Evolutionary conservation across 2,113 vertebrate genomes (phyloP).

Genomic region (Phocoena phocoena): DNA sequence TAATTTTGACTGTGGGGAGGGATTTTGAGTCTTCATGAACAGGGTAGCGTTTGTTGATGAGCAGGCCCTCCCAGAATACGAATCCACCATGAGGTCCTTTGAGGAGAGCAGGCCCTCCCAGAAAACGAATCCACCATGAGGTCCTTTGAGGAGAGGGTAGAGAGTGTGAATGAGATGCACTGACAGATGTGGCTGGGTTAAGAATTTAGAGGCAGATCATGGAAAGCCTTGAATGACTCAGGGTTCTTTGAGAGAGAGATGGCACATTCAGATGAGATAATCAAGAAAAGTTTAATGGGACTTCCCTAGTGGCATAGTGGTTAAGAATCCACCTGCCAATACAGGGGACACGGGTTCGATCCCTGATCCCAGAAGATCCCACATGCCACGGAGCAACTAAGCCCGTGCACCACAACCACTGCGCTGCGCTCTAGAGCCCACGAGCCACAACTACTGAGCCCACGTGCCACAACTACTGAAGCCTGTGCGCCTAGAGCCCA

Average conservation of each 20-base stretch:
- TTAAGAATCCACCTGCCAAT: too few relatives aligned
- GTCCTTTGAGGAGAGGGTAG: neutral
- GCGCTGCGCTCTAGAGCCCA: too few relatives aligned
- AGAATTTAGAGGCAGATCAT: neutral
- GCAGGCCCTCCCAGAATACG: neutral
- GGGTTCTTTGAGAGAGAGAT: neutral
- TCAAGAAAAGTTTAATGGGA: too few relatives aligned
- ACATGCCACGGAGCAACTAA: too few relatives aligned
- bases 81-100: neutral
- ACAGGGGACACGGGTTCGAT: too few relatives aligned
- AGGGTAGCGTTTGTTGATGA: neutral
- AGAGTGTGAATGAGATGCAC: neutral
- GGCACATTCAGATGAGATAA: neutral
- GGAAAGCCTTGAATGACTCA: neutral
- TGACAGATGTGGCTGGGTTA: neutral
- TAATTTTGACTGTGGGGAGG: neutral
- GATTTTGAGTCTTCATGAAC: neutral
- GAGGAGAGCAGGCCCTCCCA: neutral
- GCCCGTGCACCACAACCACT: too few relatives aligned
- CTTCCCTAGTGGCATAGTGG: too few relatives aligned
- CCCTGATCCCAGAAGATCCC: too few relatives aligned
- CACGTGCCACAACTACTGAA: too few relatives aligned
- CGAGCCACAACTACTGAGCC: too few relatives aligned
- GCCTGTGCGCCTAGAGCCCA: too few relatives aligned
- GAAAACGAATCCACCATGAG: neutral